Base-by-base conservation (phyloP, 2,113 vertebrate genomes). In the Circaetus cinerascens region DNA sequence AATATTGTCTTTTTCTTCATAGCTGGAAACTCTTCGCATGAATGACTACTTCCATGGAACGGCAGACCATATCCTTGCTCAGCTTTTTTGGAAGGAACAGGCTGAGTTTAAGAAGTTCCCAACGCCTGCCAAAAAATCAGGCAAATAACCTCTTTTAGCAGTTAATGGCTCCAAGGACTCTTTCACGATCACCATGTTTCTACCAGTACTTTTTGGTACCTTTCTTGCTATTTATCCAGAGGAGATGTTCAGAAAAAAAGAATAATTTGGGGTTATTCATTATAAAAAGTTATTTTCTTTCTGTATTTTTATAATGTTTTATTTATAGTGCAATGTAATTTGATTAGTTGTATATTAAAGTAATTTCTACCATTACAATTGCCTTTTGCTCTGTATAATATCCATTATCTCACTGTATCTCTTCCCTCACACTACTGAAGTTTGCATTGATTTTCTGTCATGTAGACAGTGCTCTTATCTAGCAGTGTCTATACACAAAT, bases 21-120 rank as follows among this genome's bases (percentile, higher is more conserved):
- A 98, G 98, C 84, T 98, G 40, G 89, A 98, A 90, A 98, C 98
- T 18, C 95, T 98, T 16, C 97, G 98, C 27, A 97, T 98, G 97
- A 97, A 97, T 0, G 83, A 97, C 38, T 98, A 98, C 82, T 94
- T 98, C 62, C 96, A 86, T 2, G 90, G 63, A 5, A 98, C 96
- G 7, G 89, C 97, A 43, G 98, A 98, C 55, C 97, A 97, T 9
- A 97, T 98, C 86, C 95, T 98, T 4, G 98, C 98, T 29, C 98
- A 98, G 84, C 93, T 98, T 41, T 98, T 98, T 74, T 82, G 93
- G 77, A 98, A 97, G 93, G 67, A 97, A 17, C 98, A 98, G 90
- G 94, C 51, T 3, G 98, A 98, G 11, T 98, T 98, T 88, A 89
- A 98, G 90, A 98, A 98, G 83, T 98, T 98, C n/a, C 96, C 93